Base-by-base conservation (phyloP, 2,113 vertebrate genomes). In the Regulus satrapa region DNA sequence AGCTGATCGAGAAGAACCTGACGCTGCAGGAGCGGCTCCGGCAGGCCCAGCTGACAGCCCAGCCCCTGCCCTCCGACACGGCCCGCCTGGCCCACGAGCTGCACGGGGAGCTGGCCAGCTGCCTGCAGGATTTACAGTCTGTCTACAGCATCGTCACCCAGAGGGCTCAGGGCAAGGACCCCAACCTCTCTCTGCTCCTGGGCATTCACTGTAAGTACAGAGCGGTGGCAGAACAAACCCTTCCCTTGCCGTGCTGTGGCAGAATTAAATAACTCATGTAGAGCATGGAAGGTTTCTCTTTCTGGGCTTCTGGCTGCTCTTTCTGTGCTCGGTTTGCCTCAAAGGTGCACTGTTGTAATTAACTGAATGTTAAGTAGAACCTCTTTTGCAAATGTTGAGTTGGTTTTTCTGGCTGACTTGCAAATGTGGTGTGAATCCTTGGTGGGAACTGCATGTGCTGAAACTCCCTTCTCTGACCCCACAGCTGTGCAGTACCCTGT, bases 71-170 rank as follows among this genome's bases (percentile, higher is more conserved):
- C 66, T 95, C 97, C 3, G 97, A 97, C 17, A 95, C 96, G 0
- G 97, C 98, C 59, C 96, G 43, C 28, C 92, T 98, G 13, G 91
- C 98, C 19, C 98, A 98, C 69, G 97, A 98, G 55, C 93, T 99
- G 13, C 98, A 99, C 19, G 38, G 77, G 4, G 99, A 99, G 97
- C 98, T 99, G 92, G 97, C 98, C 43, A 98, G 97, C 80, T 99
- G 99, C 69, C 98, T 99, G 92, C 98, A 98, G 73, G 99, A 99
- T 88, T 91, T 99, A 56, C 98, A 98, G 89, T 99, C 99, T 41
- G 98, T 99, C 93, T 99, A 98, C 97, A 99, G 98, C 96, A 98
- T 99, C 18, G 98, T 99, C 93, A 99, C 98, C 40, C 99, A 99
- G 94, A 98, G 98, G 75, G 98, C 99, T 25, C 99, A 99, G 96